phyloP scores from a whole-genome alignment of 2,113 vertebrate species.

The Pogona vitticeps region DNA sequence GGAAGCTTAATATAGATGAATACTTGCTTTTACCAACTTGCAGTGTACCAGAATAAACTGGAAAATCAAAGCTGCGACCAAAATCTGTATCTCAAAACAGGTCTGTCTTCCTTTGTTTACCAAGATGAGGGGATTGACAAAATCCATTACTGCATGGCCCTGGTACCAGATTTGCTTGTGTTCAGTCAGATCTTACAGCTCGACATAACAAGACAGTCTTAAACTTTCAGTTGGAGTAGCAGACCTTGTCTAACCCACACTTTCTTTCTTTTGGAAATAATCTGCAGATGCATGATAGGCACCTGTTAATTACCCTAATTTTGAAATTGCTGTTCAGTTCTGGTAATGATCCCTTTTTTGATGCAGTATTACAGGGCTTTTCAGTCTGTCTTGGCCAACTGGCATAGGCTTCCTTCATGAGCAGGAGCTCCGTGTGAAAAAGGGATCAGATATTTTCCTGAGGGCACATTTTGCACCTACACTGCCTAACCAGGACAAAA shows the following conservation, averaged over 20 bases:
- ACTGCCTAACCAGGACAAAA: not conserved
- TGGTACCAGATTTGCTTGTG: not conserved
- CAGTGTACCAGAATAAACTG: not conserved
- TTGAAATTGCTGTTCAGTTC: not conserved
- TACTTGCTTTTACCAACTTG: not conserved
- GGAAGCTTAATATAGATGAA: not conserved
- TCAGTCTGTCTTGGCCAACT: not conserved
- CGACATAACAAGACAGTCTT: not conserved
- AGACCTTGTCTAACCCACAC: not conserved
- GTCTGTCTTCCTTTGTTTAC: not conserved
- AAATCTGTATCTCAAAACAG: slow-evolving; percentile 29
- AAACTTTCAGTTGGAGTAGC: not conserved
- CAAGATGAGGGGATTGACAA: not conserved
- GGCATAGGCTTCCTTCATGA: not conserved
- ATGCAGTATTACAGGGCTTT: not conserved
- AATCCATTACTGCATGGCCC: not conserved
- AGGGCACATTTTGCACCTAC: not conserved
- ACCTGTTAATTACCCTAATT: not conserved
- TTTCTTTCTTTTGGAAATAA: not conserved
- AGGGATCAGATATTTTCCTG: not conserved
- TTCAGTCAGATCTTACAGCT: not conserved
- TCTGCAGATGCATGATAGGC: not conserved
- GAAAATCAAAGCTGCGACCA: not conserved
- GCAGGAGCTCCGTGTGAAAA: not conserved
- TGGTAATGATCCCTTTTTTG: not conserved